Evolutionary conservation across 2,797 vertebrate genomes (phyloP), one percentile per base, ranked within the genome.

Genomic region (Tolypeutes matacus): DNA sequence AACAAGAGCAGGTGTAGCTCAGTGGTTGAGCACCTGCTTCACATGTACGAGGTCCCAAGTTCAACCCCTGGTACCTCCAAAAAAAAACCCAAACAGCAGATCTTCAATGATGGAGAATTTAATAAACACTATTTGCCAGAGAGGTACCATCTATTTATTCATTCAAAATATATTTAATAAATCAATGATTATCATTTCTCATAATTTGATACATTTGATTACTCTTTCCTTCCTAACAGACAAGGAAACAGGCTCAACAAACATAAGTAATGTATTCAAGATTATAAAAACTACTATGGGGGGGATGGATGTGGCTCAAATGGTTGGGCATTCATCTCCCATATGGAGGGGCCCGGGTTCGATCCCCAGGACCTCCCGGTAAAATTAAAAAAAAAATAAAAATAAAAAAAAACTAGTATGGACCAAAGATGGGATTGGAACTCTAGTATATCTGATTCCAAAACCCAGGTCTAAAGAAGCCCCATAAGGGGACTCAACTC

Each of bases 341-440:
- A n/a, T n/a, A n/a, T n/a, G n/a, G n/a, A n/a, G n/a, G n/a, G n/a
- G n/a, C n/a, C n/a, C n/a, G n/a, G n/a, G n/a, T n/a, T n/a, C n/a
- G n/a, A n/a, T n/a, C n/a, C n/a, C n/a, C n/a, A n/a, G n/a, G n/a
- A n/a, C n/a, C n/a, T n/a, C n/a, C n/a, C n/a, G n/a, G n/a, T n/a
- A n/a, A n/a, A n/a, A n/a, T n/a, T n/a, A n/a, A n/a, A n/a, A n/a
- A n/a, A n/a, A n/a, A n/a, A n/a, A 89, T 96, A 98, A 98, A 98
- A 65, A 89, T 96, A 98, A 98, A 98, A 65, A n/a, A n/a, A n/a
- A n/a, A 73, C 34, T 25, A 78, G 56, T 72, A 51, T 6, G n/a
- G 10, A 65, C 20, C 67, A 80, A 49, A 89, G 53, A 88, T 76
- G 36, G 51, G 25, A 46, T 0, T 62, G 9, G 27, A 87, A 69